A percentile compares a stretch with the other conserved stretches of the same genome.
These are phyloP conservation scores for Macrobrachium nipponense DNA, from an alignment of 1,140 invertebrate genomes.

Conservation along the genomic window DNA sequence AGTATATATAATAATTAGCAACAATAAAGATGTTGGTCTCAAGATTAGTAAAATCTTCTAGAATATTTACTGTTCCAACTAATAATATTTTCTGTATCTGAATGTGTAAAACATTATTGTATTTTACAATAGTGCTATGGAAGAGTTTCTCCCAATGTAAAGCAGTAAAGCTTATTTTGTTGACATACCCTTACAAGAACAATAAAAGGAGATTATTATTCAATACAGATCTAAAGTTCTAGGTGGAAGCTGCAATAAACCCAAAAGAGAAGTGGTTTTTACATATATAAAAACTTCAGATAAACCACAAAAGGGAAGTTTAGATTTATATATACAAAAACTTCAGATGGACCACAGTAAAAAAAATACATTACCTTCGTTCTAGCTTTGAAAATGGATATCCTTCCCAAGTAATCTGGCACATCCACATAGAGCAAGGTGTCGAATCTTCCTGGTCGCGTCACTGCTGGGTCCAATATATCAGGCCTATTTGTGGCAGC, in stretches of 20 bases:
- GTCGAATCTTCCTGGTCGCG: conserved; percentile 94
- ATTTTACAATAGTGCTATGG: neutral
- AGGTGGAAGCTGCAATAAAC: too few species aligned
- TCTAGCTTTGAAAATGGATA: conserved; percentile 89
- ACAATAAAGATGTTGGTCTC: too few species aligned
- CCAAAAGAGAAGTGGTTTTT: too few species aligned
- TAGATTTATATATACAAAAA: neutral
- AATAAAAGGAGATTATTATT: too few species aligned
- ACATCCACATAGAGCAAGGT: conserved; percentile 95
- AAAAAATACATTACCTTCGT: conserved; percentile 76
- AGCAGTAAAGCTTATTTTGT: too few species aligned
- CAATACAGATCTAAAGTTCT: too few species aligned
- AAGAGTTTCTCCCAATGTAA: too few species aligned
- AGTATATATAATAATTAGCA: too few species aligned
- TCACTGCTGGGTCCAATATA: conserved; percentile 95
- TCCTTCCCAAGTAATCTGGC: conserved; percentile 82
- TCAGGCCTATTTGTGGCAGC: conserved; percentile 97
- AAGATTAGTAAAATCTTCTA: too few species aligned
- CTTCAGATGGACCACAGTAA: neutral
- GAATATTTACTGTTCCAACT: too few species aligned
- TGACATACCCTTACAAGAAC: too few species aligned
- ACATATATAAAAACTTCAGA: neutral
- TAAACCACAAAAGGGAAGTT: neutral
- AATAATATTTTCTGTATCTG: neutral
- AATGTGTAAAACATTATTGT: neutral